Percentiles rank a stretch among this genome's conserved stretches.
phyloP scores from a whole-genome alignment of 2,113 vertebrate species.

The Cygnus atratus region DNA sequence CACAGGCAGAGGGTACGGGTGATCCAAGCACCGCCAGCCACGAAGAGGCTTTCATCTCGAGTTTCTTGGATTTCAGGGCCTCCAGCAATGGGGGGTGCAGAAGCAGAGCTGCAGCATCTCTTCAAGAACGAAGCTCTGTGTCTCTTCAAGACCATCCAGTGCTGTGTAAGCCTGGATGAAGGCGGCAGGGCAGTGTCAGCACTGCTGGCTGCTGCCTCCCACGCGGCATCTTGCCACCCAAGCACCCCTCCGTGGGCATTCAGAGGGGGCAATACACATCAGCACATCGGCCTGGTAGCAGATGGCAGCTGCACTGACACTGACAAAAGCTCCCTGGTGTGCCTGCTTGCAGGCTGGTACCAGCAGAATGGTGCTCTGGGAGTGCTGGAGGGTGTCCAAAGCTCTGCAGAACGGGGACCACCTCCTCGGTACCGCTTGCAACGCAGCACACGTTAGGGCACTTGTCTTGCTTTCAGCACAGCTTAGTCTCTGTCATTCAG shows the following conservation, averaged over 20 bases:
- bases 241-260: neutral
- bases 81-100: neutral
- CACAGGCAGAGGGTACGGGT: neutral
- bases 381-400: rapidly evolving
- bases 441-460: neutral
- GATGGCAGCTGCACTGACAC: neutral
- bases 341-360: neutral
- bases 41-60: neutral
- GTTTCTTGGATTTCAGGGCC: neutral
- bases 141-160: no score
- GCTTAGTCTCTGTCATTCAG: neutral
- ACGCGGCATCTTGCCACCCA: rapidly evolving
- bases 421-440: rapidly evolving
- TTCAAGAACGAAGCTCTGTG: neutral
- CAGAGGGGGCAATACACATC: neutral
- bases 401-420: neutral
- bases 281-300: no score
- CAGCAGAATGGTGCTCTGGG: rapidly evolving
- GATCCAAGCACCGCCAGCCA: neutral
- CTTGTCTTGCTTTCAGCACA: neutral
- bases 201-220: neutral
- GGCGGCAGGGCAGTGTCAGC: neutral
- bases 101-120: neutral
- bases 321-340: rapidly evolving
- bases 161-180: neutral